phyloP scores from a whole-genome alignment of 1,140 invertebrate genomes.

The Drosophila seguyi region DNA sequence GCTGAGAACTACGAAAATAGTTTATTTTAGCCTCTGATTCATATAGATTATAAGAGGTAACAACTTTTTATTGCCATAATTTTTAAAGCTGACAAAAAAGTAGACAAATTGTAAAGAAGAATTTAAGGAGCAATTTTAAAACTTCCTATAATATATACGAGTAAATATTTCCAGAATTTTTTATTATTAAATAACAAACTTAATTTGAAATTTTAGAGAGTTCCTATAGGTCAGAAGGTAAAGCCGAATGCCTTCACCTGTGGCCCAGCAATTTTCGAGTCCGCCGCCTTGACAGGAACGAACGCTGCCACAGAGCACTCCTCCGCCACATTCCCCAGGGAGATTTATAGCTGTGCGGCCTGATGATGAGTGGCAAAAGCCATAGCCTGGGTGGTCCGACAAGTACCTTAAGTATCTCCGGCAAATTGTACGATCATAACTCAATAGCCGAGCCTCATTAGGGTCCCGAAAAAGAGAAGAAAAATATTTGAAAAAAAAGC shows the following conservation, averaged over 20 bases:
- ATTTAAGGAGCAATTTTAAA: background rate
- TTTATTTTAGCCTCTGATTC: no score
- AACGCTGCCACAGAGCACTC: conserved; percentile 26
- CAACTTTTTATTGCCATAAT: no score
- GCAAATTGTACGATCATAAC: conserved; percentile 67
- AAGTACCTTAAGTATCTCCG: conserved; percentile 48
- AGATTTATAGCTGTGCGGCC: conserved; percentile 40
- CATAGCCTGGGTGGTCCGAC: conserved; percentile 45
- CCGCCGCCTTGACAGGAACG: conserved; percentile 32
- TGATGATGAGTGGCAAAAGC: conserved; percentile 51
- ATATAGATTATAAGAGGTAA: no score
- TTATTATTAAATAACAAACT: background rate
- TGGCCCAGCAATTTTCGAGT: conserved; percentile 34
- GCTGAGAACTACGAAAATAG: background rate
- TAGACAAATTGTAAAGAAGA: no score
- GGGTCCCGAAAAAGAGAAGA: conserved; percentile 32
- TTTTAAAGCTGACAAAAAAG: no score
- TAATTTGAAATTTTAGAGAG: conserved; percentile 1
- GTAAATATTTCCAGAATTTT: no score
- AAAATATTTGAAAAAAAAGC: background rate
- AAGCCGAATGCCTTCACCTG: conserved; percentile 12
- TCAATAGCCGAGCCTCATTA: conserved; percentile 74
- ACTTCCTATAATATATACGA: background rate
- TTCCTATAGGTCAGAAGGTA: conserved; percentile 8
- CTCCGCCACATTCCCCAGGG: conserved; percentile 27